A percentile compares a stretch with the other conserved stretches of the same genome.
Evolutionary conservation across 1,140 invertebrate species (phyloP).

Genomic region (Plectrocnemia conspersa): DNA sequence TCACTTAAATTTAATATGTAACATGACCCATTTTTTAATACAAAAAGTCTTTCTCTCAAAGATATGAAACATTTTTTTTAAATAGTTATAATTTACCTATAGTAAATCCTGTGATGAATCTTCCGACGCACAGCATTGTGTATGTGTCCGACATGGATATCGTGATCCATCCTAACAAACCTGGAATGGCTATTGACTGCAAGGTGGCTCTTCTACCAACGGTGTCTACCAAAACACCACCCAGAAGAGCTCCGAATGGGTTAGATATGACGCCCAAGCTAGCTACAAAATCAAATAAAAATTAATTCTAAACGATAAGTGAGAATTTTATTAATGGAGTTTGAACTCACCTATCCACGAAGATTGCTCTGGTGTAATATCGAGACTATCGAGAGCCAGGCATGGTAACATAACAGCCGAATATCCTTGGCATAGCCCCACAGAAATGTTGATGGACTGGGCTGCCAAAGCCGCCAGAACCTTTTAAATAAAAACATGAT

Average conservation of each 20-base stretch:
- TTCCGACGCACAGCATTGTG: slow-evolving; percentile 59
- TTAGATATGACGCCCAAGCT: slow-evolving; percentile 69
- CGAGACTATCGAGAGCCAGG: slow-evolving; percentile 52
- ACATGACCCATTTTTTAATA: background rate
- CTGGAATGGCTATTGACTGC: slow-evolving; percentile 66
- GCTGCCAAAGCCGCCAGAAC: slow-evolving; percentile 63
- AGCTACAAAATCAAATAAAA: slow-evolving; percentile 47
- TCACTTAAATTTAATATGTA: background rate
- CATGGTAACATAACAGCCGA: slow-evolving; percentile 68
- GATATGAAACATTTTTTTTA: too few species aligned
- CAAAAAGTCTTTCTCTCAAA: too few species aligned
- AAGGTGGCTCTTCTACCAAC: slow-evolving; percentile 68
- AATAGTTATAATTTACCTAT: too few species aligned
- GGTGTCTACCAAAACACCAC: slow-evolving; percentile 62
- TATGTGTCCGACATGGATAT: slow-evolving; percentile 61
- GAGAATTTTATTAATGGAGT: slow-evolving; percentile 1
- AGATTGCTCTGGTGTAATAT: slow-evolving; percentile 55
- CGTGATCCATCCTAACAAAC: slow-evolving; percentile 68
- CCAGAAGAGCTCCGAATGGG: slow-evolving; percentile 63
- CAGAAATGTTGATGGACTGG: slow-evolving; percentile 68
- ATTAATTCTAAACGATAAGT: background rate
- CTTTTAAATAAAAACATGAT: slow-evolving; percentile 45
- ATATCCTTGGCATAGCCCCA: slow-evolving; percentile 70
- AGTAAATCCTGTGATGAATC: slow-evolving; percentile 69
- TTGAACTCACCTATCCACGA: slow-evolving; percentile 68